phyloP scores from a whole-genome alignment of 2,113 vertebrate genomes.

The Paratilapia polleni region DNA sequence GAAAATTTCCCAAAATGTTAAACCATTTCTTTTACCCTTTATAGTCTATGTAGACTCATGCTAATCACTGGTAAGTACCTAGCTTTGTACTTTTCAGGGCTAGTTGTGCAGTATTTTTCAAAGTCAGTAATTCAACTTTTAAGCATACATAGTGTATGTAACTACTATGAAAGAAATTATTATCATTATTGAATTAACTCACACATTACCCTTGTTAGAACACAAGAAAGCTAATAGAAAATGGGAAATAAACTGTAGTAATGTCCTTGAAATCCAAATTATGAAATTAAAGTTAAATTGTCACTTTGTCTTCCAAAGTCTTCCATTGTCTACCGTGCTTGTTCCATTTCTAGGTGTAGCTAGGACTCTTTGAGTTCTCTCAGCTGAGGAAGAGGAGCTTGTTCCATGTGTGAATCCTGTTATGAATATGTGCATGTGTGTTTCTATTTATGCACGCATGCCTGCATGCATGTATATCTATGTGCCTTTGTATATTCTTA shows the following conservation, averaged over 20 bases:
- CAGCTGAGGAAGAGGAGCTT: background rate
- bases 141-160: background rate
- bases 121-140: background rate
- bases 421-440: background rate
- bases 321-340: background rate
- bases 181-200: background rate
- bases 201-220: background rate
- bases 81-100: background rate
- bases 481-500: background rate
- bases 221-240: background rate
- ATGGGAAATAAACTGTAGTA: background rate
- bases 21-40: constrained; percentile 2
- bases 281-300: background rate
- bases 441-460: constrained; percentile 17
- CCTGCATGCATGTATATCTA: constrained; percentile 27
- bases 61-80: background rate
- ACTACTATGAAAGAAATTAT: background rate
- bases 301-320: too few relatives aligned
- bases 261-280: background rate
- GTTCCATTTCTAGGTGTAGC: background rate
- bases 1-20: constrained; percentile 1
- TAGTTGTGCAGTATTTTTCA: background rate
- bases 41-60: background rate
- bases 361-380: background rate
- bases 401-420: background rate